These are phyloP conservation scores for Trichogramma pretiosum DNA, from an alignment of 1,140 invertebrate species.

Conservation along the genomic window DNA sequence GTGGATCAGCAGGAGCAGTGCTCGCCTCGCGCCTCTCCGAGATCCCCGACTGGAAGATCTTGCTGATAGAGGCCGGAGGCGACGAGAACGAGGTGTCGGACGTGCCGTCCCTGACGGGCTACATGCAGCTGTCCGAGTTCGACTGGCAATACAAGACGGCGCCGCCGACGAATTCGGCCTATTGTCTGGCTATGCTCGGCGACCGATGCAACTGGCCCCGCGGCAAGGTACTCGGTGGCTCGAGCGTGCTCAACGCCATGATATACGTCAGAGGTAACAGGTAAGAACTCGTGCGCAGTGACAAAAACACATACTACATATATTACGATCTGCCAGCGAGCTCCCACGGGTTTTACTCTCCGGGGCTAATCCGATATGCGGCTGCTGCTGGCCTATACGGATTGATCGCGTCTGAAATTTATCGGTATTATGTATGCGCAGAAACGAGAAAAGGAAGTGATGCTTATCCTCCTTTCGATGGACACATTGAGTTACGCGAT, in stretches of 20 bases:
- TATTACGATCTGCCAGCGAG: no score
- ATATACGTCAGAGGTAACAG: constrained; percentile 88
- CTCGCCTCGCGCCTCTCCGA: constrained; percentile 81
- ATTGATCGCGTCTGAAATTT: no score
- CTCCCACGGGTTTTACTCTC: no score
- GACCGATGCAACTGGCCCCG: constrained; percentile 81
- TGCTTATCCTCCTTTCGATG: no score
- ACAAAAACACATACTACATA: no score
- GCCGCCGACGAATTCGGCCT: constrained; percentile 63
- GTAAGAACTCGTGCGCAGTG: constrained; percentile 16
- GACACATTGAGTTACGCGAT: no score
- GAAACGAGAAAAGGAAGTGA: no score
- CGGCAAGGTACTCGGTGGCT: constrained; percentile 84
- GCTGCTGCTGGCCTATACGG: no score
- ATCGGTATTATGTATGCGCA: no score
- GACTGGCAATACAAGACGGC: constrained; percentile 92
- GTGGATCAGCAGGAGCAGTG: constrained; percentile 85
- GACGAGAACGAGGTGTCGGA: constrained; percentile 75
- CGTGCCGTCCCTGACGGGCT: constrained; percentile 66
- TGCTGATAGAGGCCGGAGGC: constrained; percentile 75
- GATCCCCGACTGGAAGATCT: constrained; percentile 65
- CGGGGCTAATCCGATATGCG: no score
- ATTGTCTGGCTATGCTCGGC: constrained; percentile 74
- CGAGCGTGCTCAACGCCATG: constrained; percentile 91
- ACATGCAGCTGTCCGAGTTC: constrained; percentile 67